Percentiles rank a stretch among this genome's conserved stretches.
Evolutionary conservation across 2,888 invertebrate genomes (phyloP).

Genomic region (Yponomeuta cagnagella): DNA sequence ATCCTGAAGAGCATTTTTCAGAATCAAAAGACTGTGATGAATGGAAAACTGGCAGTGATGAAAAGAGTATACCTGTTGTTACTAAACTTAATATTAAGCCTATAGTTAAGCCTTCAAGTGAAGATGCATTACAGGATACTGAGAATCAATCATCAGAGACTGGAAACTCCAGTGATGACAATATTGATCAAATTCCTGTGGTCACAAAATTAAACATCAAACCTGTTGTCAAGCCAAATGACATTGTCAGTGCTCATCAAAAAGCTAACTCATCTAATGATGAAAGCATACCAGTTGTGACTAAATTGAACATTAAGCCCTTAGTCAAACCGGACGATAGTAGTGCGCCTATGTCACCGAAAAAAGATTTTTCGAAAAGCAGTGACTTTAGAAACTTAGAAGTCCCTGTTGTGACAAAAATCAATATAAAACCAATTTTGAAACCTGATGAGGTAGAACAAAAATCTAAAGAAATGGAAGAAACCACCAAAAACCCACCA

Average conservation of each 20-base stretch:
- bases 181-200: conserved; percentile 61
- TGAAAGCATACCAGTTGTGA: conserved; percentile 52
- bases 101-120: conserved; percentile 66
- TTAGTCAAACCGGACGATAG: conserved; percentile 55
- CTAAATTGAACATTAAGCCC: conserved; percentile 64
- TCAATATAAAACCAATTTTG: conserved; percentile 69
- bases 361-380: conserved; percentile 46
- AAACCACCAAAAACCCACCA: conserved; percentile 51
- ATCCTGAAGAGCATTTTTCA: conserved; percentile 57
- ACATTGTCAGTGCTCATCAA: conserved; percentile 32
- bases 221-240: conserved; percentile 64
- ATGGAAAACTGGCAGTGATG: conserved; percentile 51
- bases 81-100: conserved; percentile 75
- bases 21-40: conserved; percentile 66
- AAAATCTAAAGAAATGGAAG: conserved; percentile 37
- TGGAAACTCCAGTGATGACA: conserved; percentile 67
- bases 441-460: conserved; percentile 54
- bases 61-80: conserved; percentile 65
- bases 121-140: conserved; percentile 53
- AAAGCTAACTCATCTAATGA: conserved; percentile 39
- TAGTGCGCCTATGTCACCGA: conserved; percentile 50
- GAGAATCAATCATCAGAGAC: conserved; percentile 67
- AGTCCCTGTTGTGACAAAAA: conserved; percentile 57
- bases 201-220: conserved; percentile 76
- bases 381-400: conserved; percentile 33